Base-by-base conservation (phyloP, 2,797 vertebrate genomes). In the Choloepus didactylus region DNA sequence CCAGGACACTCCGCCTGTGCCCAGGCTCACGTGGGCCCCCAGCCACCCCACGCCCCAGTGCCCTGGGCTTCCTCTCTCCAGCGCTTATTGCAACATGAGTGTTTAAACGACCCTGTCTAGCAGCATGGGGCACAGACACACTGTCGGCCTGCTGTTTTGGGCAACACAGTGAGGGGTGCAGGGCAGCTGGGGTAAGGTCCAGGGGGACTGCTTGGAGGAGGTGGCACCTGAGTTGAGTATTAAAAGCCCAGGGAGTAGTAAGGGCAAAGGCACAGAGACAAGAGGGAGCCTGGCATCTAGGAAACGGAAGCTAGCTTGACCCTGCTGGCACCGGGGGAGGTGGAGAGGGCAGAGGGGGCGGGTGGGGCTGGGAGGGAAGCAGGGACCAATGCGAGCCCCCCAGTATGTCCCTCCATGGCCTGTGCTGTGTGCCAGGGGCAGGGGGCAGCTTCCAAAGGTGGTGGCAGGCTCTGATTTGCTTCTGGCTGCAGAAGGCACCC, bases 361-460 rank as follows among this genome's bases (percentile, higher is more conserved):
- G n/a, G 16, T 49, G 14, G 49, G 51, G 38, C 49, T 6, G 29
- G 3, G 35, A 21, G 9, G 4, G 15, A 27, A 4, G 19, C 62
- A 62, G 25, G 14, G 18, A 3, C 18, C 10, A 41, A 19, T 1
- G 2, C 0, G 0, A 4, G 44, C 15, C 18, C 21, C 27, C 49
- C 18, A 2, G 62, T 25, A 73, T 10, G 4, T 21, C 77, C 31
- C 14, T 23, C 8, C 31, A 12, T 56, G 49, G 25, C 54, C 11
- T 5, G 0, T 3, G 44, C 51, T 59, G 66, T 9, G 1, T 0
- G 9, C 0, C 12, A 3, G 66, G 5, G 66, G 18, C 9, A 2
- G 23, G 0, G 4, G 51, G 62, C 0, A 3, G 21, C 5, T 19
- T 1, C 6, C 0, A 5, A 15, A 6, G 35, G 31, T 6, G 10